phyloP scores from a whole-genome alignment of 2,797 vertebrate species.

The Anas capensis region DNA sequence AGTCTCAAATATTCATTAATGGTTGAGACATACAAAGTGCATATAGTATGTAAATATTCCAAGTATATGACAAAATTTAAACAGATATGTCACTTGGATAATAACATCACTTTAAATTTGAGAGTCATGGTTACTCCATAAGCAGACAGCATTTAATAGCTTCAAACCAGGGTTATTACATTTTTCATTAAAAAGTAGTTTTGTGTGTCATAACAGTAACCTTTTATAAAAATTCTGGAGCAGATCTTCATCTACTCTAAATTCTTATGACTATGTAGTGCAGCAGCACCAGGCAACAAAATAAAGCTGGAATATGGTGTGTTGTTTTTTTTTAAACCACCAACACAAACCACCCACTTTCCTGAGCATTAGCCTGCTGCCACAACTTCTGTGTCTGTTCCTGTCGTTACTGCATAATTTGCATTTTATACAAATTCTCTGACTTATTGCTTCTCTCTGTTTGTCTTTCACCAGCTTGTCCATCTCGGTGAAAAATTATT shows the following conservation, averaged over 20 bases:
- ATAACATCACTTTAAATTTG: not conserved
- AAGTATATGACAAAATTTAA: not conserved
- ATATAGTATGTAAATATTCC: constrained; percentile 11
- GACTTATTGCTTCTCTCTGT: not conserved
- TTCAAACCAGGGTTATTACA: not conserved
- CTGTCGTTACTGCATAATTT: not conserved
- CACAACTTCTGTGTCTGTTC: not conserved
- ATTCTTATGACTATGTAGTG: fast-evolving
- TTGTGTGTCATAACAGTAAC: not conserved
- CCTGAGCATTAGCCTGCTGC: not conserved
- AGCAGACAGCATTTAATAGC: not conserved
- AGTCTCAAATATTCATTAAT: constrained; percentile 24
- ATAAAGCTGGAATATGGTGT: not conserved
- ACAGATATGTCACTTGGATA: not conserved
- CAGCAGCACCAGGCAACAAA: not conserved
- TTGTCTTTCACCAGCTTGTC: not conserved
- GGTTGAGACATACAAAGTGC: not conserved
- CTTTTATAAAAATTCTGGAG: not conserved
- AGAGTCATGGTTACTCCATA: not conserved
- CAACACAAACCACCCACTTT: not conserved
- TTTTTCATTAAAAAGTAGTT: constrained; percentile 37
- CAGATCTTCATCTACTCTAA: not conserved
- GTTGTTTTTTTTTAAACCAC: not conserved
- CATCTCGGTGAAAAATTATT: not conserved
- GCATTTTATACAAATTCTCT: not conserved